Percentiles rank a stretch among this genome's conserved stretches.
phyloP scores from a whole-genome alignment of 2,113 vertebrate species.

The Pelecanus crispus region DNA sequence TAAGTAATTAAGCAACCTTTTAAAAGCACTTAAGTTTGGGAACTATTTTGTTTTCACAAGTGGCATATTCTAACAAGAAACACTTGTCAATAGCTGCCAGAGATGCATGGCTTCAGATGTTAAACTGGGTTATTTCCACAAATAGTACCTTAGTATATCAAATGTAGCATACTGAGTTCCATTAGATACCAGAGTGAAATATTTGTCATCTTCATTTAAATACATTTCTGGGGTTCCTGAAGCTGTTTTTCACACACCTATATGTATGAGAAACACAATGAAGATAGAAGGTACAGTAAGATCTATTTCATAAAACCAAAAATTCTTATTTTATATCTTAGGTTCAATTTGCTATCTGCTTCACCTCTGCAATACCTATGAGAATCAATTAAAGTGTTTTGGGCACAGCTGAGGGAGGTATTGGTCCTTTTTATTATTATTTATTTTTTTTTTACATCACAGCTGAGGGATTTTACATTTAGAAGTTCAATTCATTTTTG shows the following conservation, averaged over 20 bases:
- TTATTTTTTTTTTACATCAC: neutral
- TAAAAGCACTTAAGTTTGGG: neutral
- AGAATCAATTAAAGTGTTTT: neutral
- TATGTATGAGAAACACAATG: neutral
- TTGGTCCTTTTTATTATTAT: neutral
- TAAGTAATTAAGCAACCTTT: conserved; percentile 34
- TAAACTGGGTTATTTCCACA: neutral
- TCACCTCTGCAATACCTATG: neutral
- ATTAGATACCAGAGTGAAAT: neutral
- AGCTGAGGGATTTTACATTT: neutral
- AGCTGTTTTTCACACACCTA: neutral
- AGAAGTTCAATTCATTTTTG: neutral
- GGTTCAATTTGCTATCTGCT: neutral
- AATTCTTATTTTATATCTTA: neutral
- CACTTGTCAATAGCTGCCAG: neutral
- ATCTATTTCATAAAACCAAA: neutral
- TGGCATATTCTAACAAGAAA: neutral
- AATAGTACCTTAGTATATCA: neutral
- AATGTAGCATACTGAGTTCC: neutral
- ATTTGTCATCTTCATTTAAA: neutral
- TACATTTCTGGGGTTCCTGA: neutral
- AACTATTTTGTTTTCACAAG: neutral
- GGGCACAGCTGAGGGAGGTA: neutral
- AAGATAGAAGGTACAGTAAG: neutral
- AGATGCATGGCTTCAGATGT: neutral